These are phyloP conservation scores for Phanerotoma sp. DNA, from an alignment of 2,888 invertebrate species.

Conservation along the genomic window DNA sequence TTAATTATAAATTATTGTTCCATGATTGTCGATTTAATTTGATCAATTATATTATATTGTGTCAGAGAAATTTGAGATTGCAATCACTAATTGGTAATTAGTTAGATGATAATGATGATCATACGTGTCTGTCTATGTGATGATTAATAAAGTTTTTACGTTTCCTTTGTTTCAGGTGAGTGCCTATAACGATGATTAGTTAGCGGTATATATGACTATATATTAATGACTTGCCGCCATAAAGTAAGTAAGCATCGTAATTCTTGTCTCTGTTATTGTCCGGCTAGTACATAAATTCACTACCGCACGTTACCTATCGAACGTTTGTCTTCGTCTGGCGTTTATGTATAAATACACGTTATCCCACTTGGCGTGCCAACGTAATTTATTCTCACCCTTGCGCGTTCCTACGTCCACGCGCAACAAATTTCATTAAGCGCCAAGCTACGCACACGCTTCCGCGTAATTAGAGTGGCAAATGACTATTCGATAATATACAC, in stretches of 20 bases:
- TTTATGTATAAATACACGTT: constrained; percentile 35
- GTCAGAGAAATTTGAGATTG: background rate
- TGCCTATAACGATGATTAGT: constrained; percentile 14
- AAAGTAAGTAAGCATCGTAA: constrained; percentile 36
- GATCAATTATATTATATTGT: background rate
- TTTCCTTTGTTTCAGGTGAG: constrained; percentile 22
- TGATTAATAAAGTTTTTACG: background rate
- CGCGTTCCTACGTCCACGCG: constrained; percentile 16
- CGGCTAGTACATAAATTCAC: constrained; percentile 32
- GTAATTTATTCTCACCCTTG: constrained; percentile 33
- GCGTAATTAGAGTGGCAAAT: constrained; percentile 38
- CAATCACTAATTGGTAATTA: background rate
- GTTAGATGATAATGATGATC: background rate
- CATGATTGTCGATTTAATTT: background rate
- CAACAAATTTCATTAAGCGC: constrained; percentile 34
- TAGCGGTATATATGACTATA: background rate
- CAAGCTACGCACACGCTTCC: constrained; percentile 30
- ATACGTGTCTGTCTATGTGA: no score
- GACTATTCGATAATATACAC: constrained; percentile 24
- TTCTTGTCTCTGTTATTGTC: constrained; percentile 35
- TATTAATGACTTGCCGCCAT: constrained; percentile 27
- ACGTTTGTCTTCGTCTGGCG: constrained; percentile 36
- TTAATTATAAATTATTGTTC: no score
- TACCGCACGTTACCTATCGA: constrained; percentile 32
- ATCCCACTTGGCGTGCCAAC: constrained; percentile 28